Evolutionary conservation across 2,113 vertebrate genomes (phyloP).

Genomic region (Ursus arctos): DNA sequence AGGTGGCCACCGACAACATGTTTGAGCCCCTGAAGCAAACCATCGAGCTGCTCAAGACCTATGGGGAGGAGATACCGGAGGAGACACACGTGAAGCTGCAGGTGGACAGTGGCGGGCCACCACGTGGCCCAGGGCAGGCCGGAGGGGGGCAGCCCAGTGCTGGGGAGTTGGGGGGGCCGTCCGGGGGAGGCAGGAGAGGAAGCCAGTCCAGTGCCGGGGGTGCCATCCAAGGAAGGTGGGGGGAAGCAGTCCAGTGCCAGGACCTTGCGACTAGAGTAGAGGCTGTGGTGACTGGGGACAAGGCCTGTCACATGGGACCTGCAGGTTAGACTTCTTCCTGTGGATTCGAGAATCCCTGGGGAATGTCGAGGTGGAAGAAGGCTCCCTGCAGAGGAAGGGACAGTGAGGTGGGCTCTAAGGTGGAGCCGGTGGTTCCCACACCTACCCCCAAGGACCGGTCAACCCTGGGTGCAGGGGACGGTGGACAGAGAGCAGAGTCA

Average conservation of each 20-base stretch:
- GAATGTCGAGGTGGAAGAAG: neutral
- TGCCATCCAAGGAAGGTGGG: neutral
- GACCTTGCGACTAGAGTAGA: neutral
- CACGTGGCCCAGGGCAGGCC: fast-evolving
- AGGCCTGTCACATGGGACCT: neutral
- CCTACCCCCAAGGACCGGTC: fast-evolving
- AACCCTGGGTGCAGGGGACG: fast-evolving
- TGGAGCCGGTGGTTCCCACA: fast-evolving
- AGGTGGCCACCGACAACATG: constrained; percentile 80
- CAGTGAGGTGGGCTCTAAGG: neutral
- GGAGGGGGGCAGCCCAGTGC: fast-evolving
- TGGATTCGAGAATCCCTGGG: fast-evolving
- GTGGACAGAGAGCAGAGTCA: fast-evolving
- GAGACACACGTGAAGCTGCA: constrained; percentile 85
- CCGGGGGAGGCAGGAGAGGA: too few species aligned
- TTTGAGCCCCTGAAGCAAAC: constrained; percentile 89
- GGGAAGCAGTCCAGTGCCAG: neutral
- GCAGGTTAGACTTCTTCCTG: neutral
- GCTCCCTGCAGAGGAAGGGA: neutral
- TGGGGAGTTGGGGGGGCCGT: fast-evolving
- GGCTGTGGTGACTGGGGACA: neutral
- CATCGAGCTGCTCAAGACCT: constrained; percentile 85
- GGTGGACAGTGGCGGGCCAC: neutral
- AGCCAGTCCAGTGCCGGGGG: neutral
- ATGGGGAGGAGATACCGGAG: constrained; percentile 87